phyloP scores from a whole-genome alignment of 2,113 vertebrate species.

The Xenotilapia caudafasciata region DNA sequence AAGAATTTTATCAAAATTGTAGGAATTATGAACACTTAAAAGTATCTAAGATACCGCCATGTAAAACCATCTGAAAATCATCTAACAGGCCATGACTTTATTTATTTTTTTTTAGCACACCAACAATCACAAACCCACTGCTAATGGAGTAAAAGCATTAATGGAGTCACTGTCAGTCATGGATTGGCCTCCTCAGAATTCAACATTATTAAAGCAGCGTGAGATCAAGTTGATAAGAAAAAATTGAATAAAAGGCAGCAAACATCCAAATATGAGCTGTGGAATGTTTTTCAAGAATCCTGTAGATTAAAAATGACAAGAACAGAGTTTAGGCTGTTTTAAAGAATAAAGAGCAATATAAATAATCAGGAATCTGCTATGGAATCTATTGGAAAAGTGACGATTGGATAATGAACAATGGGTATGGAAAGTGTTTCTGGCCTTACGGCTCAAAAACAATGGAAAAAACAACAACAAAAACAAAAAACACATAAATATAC shows the following conservation, averaged over 20 bases:
- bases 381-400: no score
- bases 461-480: no score
- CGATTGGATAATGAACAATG: no score
- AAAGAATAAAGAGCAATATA: background rate
- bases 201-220: background rate
- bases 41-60: background rate
- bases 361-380: no score
- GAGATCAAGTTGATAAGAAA: background rate
- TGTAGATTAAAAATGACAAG: background rate
- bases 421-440: no score
- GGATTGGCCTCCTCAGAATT: background rate
- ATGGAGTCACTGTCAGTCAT: background rate
- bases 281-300: background rate
- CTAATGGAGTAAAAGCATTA: background rate
- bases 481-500: no score
- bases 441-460: no score
- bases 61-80: background rate
- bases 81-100: fast-evolving
- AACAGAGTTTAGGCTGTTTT: background rate
- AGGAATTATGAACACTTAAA: background rate
- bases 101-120: background rate
- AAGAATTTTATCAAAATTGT: fast-evolving
- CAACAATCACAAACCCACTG: background rate
- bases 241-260: background rate
- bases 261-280: background rate